A percentile compares a stretch with the other conserved stretches of the same genome.
These are phyloP conservation scores for Lates japonicus DNA, from an alignment of 2,797 vertebrate species.

Conservation along the genomic window DNA sequence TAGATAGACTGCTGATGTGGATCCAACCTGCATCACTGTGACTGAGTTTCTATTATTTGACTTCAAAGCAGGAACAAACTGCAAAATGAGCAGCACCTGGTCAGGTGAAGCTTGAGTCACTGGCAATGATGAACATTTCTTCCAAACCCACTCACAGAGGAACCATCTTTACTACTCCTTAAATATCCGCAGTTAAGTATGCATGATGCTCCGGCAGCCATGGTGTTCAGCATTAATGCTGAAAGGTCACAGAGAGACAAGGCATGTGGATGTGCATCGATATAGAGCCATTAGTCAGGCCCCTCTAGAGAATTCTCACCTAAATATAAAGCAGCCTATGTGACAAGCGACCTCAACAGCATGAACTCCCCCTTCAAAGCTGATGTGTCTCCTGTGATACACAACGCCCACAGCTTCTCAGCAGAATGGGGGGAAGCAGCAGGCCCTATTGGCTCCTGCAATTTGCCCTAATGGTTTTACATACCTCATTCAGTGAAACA, in stretches of 20 bases:
- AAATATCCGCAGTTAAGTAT: slow-evolving; percentile 58
- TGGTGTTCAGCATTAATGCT: slow-evolving; percentile 44
- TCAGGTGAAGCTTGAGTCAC: slow-evolving; percentile 22
- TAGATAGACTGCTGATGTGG: background rate
- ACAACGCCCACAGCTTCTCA: slow-evolving; percentile 52
- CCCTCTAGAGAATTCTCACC: slow-evolving; percentile 59
- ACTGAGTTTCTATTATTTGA: background rate
- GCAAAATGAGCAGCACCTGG: background rate
- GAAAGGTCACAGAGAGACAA: slow-evolving; percentile 67
- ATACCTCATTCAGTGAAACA: slow-evolving; percentile 77
- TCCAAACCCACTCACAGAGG: slow-evolving; percentile 19
- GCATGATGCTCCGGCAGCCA: slow-evolving; percentile 39
- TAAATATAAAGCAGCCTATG: slow-evolving; percentile 58
- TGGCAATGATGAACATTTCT: slow-evolving; percentile 13
- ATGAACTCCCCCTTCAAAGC: slow-evolving; percentile 53
- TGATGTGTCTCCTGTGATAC: slow-evolving; percentile 56
- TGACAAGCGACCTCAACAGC: slow-evolving; percentile 60
- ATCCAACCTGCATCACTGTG: background rate
- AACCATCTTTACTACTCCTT: slow-evolving; percentile 14
- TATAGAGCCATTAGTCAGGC: slow-evolving; percentile 69
- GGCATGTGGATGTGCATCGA: slow-evolving; percentile 59
- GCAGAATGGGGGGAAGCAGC: slow-evolving; percentile 56
- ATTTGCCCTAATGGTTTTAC: slow-evolving; percentile 82
- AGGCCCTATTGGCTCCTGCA: slow-evolving; percentile 61
- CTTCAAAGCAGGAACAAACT: background rate